Percentiles rank a stretch among this genome's conserved stretches.
phyloP scores from a whole-genome alignment of 2,888 invertebrate genomes.

The Cantharis rufa region DNA sequence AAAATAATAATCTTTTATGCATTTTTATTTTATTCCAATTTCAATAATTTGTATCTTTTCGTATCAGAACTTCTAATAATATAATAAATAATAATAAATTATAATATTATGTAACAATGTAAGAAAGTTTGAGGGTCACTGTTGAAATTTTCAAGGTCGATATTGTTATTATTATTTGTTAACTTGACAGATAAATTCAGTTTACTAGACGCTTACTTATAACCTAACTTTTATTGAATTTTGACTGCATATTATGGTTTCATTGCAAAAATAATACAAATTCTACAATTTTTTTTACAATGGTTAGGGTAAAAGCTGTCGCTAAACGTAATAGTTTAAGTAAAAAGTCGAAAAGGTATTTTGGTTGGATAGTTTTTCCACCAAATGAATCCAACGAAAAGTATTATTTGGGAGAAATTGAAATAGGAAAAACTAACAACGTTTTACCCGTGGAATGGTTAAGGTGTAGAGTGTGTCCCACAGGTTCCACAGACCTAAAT shows the following conservation, averaged over 20 bases:
- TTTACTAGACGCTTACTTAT: too few species aligned
- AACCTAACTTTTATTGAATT: not conserved
- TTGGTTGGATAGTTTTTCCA: not conserved
- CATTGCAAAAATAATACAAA: not conserved
- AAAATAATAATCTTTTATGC: too few species aligned
- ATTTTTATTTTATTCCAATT: too few species aligned
- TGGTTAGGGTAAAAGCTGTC: not conserved
- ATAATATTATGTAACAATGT: too few species aligned
- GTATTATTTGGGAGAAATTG: constrained; percentile 39
- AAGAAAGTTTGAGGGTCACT: too few species aligned
- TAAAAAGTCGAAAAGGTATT: not conserved
- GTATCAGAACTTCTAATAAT: too few species aligned
- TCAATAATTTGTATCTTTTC: too few species aligned
- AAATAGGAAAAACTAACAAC: constrained; percentile 45
- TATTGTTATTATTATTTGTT: too few species aligned
- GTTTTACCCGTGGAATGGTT: constrained; percentile 41
- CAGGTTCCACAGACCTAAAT: constrained; percentile 21
- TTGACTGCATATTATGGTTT: not conserved
- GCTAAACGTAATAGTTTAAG: not conserved
- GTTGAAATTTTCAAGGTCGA: too few species aligned
- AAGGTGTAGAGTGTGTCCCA: constrained; percentile 40
- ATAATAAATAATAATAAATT: too few species aligned
- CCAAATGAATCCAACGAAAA: constrained; percentile 5
- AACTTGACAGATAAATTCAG: too few species aligned
- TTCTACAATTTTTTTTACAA: not conserved